Evolutionary conservation across 2,888 invertebrate genomes (phyloP), one percentile per base, ranked within the genome.

Genomic region (Caenorhabditis virilis): DNA sequence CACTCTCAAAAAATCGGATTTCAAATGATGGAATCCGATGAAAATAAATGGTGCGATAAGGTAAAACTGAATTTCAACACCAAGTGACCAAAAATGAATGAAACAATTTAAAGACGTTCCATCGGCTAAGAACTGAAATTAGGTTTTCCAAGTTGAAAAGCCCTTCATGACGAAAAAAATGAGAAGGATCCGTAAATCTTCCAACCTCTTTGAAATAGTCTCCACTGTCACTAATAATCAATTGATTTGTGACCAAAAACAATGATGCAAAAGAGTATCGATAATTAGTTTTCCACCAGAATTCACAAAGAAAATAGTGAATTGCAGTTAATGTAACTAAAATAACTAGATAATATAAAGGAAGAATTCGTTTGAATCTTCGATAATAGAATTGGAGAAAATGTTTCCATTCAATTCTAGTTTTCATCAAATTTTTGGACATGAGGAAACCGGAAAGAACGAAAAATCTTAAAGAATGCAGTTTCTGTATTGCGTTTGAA

Each of bases 21-120:
- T 62, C 38, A 56, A 35, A 16, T 48, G 43, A 15, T 48, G 52
- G 1, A 54, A 42, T 6, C 41, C 59, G 26, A 49, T 51, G 27
- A 65, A 65, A 26, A 65, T 52, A 38, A 65, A 56, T 18, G 65
- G 65, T 7, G 56, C 65, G 3, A 60, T 36, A 18, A 60, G 48
- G 18, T 65, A 65, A 33, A 59, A 65, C 20, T 65, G 65, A 50
- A 60, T 55, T 55, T 65, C 65, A 26, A 65, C 55, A 23, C 52
- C 48, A 1, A 65, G 48, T 2, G 59, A 60, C 65, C 65, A 65
- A 4, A 55, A 27, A 52, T 65, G 65, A 38, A 65, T 52, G 41
- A 56, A 65, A 1, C 49, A 54, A 30, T 65, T 65, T 18, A 65
- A 30, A 22, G 65, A 65, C 5, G 65, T 42, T 13, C 65, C 59